phyloP scores from a whole-genome alignment of 1,140 invertebrate species.

The Venustaconcha ellipsiformis region DNA sequence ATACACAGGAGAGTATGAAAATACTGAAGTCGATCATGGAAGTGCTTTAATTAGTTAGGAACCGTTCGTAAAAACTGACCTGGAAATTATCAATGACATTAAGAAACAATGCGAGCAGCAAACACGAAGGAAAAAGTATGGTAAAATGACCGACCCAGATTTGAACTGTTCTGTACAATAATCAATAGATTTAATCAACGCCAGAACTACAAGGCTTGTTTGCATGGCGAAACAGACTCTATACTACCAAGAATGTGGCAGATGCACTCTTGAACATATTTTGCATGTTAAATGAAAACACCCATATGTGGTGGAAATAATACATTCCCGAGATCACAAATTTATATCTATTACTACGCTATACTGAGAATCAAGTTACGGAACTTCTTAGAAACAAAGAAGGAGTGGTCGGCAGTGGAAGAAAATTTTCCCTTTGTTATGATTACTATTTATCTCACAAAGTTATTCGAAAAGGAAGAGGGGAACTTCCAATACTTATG shows the following conservation, averaged over 20 bases:
- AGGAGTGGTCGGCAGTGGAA: conserved; percentile 1
- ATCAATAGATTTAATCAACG: conserved; percentile 6
- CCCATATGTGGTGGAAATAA: conserved; percentile 9
- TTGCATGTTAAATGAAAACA: conserved; percentile 2
- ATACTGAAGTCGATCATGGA: no score
- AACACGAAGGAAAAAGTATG: no score
- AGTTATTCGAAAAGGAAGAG: conserved; percentile 20
- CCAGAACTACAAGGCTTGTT: conserved; percentile 2
- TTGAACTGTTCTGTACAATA: not conserved
- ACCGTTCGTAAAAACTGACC: not conserved
- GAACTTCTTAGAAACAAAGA: not conserved
- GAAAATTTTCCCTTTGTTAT: conserved; percentile 28
- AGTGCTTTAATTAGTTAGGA: not conserved
- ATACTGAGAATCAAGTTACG: conserved; percentile 2
- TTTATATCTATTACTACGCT: conserved; percentile 5
- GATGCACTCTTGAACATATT: conserved; percentile 10
- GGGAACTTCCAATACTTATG: conserved; percentile 7
- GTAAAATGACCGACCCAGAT: not conserved
- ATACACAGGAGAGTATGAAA: conserved; percentile 2
- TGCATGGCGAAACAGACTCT: not conserved
- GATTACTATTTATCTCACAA: conserved; percentile 15
- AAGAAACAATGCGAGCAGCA: not conserved
- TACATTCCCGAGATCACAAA: not conserved
- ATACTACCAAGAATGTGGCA: conserved; percentile 11
- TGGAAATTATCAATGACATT: not conserved